Evolutionary conservation across 2,888 invertebrate genomes (phyloP).

Genomic region (Aphelenchoides bicaudatus): DNA sequence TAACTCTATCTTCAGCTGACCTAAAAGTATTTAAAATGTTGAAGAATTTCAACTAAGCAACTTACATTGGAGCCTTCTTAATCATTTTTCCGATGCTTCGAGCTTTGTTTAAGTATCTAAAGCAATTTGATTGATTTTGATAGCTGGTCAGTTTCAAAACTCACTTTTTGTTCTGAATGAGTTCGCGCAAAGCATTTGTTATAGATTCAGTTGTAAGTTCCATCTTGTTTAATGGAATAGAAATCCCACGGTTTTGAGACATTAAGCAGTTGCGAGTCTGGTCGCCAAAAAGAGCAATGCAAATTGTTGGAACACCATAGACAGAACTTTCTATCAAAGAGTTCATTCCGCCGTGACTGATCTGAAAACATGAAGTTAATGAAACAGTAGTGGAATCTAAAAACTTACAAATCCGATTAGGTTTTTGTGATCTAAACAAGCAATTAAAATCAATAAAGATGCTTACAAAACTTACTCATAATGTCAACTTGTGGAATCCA

Average conservation of each 20-base stretch:
- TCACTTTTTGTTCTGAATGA: constrained; percentile 32
- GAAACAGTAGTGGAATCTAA: no score
- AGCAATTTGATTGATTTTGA: constrained; percentile 1
- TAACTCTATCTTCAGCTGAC: not conserved
- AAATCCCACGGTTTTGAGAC: constrained; percentile 32
- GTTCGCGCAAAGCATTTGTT: constrained; percentile 23
- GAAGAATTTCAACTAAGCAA: no score
- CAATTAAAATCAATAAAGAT: not conserved
- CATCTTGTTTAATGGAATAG: constrained; percentile 28
- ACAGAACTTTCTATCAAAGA: constrained; percentile 20
- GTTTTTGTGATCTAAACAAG: not conserved
- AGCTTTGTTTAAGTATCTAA: constrained; percentile 7
- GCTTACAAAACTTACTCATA: constrained; percentile 10
- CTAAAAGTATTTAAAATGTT: constrained; percentile 17
- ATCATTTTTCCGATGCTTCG: constrained; percentile 31
- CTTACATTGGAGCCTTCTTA: constrained; percentile 31
- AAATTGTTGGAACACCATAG: constrained; percentile 22
- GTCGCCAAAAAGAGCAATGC: constrained; percentile 41
- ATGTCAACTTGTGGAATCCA: constrained; percentile 32
- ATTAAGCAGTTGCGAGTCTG: constrained; percentile 39
- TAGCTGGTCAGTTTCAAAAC: not conserved
- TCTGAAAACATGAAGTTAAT: no score
- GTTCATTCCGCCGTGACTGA: constrained; percentile 24
- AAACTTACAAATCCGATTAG: constrained; percentile 14
- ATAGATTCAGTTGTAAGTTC: constrained; percentile 28